phyloP scores from a whole-genome alignment of 2,888 invertebrate genomes.

The Sminthurides aquaticus region DNA sequence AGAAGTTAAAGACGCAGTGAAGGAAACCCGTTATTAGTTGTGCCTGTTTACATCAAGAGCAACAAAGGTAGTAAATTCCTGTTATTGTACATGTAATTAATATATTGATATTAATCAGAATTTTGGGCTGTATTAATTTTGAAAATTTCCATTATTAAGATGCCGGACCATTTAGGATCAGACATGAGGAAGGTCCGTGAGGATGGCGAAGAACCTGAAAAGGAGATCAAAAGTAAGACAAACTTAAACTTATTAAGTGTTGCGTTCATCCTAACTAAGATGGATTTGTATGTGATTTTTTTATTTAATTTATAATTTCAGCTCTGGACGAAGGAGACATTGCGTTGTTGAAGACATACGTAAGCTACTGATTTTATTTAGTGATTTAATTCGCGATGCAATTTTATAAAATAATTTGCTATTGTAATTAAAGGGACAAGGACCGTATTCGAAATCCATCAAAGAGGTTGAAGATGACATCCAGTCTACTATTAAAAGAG shows the following conservation, averaged over 20 bases:
- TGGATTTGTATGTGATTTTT: too few relatives aligned
- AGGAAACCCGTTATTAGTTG: too few relatives aligned
- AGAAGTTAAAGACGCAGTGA: too few relatives aligned
- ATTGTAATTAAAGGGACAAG: constrained; percentile 69
- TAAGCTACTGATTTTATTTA: constrained; percentile 54
- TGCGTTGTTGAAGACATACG: constrained; percentile 90
- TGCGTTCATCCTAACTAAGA: neutral
- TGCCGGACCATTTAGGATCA: constrained; percentile 95
- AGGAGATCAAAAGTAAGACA: constrained; percentile 79
- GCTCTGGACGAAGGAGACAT: constrained; percentile 98
- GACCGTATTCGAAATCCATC: constrained; percentile 92
- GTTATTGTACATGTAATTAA: too few relatives aligned
- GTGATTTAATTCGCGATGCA: neutral
- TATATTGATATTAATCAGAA: too few relatives aligned
- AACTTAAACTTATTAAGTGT: neutral
- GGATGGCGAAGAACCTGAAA: constrained; percentile 74
- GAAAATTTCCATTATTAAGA: too few relatives aligned
- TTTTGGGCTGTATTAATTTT: too few relatives aligned
- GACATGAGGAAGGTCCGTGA: constrained; percentile 89
- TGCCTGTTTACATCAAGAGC: too few relatives aligned
- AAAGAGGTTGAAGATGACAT: constrained; percentile 95
- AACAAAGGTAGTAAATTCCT: too few relatives aligned
- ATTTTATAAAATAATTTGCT: neutral
- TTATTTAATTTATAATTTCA: constrained; percentile 53
- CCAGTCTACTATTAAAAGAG: constrained; percentile 86